phyloP scores from a whole-genome alignment of 2,113 vertebrate genomes.

The Actenoides lindsayi region DNA sequence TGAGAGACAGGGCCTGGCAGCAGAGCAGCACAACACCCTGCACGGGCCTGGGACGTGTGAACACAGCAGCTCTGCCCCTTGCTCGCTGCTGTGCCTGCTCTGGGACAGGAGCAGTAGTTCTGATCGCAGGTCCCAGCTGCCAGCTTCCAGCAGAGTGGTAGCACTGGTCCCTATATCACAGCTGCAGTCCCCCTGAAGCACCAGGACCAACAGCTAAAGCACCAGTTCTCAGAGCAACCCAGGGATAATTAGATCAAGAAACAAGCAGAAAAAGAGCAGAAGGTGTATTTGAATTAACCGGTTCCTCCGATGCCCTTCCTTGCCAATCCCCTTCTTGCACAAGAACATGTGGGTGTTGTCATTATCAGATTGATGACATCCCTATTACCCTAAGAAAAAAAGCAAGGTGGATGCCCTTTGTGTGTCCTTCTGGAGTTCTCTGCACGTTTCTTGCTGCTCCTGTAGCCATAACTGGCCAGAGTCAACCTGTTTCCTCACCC shows the following conservation, averaged over 20 bases:
- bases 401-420: not conserved
- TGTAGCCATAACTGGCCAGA: not conserved
- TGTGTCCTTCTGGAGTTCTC: not conserved
- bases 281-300: not conserved
- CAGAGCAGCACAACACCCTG: accelerated
- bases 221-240: not conserved
- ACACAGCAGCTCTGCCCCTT: not conserved
- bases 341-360: too few species aligned
- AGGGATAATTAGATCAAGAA: not conserved
- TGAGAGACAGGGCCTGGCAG: not conserved
- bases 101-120: not conserved
- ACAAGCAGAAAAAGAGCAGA: not conserved
- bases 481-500: not conserved
- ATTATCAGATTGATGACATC: too few species aligned
- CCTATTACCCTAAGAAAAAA: not conserved
- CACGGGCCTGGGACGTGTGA: not conserved
- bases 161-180: not conserved
- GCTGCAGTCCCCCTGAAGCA: not conserved
- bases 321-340: not conserved
- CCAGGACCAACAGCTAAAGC: not conserved
- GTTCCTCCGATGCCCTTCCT: slow-evolving; percentile 6
- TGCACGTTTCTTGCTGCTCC: not conserved
- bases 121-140: not conserved
- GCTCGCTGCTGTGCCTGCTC: not conserved
- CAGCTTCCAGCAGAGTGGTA: not conserved